These are phyloP conservation scores for Athalia cordata DNA, from an alignment of 2,888 invertebrate genomes.

Conservation along the genomic window DNA sequence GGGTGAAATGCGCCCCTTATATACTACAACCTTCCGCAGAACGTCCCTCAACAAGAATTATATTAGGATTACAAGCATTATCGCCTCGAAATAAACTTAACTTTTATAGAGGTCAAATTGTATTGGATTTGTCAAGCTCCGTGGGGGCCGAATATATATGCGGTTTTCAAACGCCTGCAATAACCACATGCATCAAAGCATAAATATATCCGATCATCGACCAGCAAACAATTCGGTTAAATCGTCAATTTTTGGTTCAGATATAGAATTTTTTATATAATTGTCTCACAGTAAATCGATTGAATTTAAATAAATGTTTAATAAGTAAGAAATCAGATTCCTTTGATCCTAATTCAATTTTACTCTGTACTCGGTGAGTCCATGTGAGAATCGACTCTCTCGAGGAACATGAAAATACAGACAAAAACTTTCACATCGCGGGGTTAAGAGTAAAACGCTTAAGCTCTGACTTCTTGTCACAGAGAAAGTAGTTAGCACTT, in stretches of 20 bases:
- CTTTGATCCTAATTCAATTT: not conserved
- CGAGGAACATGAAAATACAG: not conserved
- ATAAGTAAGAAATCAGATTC: too few relatives aligned
- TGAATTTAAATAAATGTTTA: too few relatives aligned
- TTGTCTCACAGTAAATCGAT: too few relatives aligned
- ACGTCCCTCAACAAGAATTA: slow-evolving; percentile 66
- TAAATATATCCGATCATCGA: too few relatives aligned
- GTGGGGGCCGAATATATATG: too few relatives aligned
- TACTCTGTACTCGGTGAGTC: not conserved
- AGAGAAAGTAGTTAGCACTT: slow-evolving; percentile 30
- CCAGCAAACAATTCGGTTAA: too few relatives aligned
- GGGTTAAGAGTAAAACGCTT: slow-evolving; percentile 7
- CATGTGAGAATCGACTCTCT: not conserved
- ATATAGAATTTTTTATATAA: too few relatives aligned
- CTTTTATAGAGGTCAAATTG: slow-evolving; percentile 70
- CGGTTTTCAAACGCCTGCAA: too few relatives aligned
- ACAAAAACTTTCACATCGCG: not conserved
- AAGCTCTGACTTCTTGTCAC: slow-evolving; percentile 26
- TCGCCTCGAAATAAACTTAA: slow-evolving; percentile 72
- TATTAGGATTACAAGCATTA: slow-evolving; percentile 74
- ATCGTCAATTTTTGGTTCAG: too few relatives aligned
- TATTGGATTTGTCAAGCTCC: slow-evolving; percentile 57
- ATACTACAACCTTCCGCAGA: not conserved
- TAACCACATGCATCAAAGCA: too few relatives aligned
- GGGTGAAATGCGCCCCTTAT: slow-evolving; percentile 47